A percentile compares a stretch with the other conserved stretches of the same genome.
Evolutionary conservation across 1,140 invertebrate genomes (phyloP).

Genomic region (Macrobrachium rosenbergii): DNA sequence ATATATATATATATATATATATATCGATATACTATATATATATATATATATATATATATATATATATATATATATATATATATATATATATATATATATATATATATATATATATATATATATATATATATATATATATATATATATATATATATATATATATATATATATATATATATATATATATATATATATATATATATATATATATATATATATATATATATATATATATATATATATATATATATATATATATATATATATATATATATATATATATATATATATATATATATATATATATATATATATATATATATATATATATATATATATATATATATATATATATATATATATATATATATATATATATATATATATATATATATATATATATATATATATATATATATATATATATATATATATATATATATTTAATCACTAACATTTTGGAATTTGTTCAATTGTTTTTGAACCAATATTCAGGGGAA

Average conservation of each 20-base stretch:
- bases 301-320: constrained; percentile 7
- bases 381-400: background rate
- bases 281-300: background rate
- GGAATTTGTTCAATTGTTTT: no score
- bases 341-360: constrained; percentile 5
- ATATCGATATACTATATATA: no score
- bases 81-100: constrained; percentile 26
- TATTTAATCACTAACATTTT: no score
- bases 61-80: constrained; percentile 13
- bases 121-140: constrained; percentile 21
- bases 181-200: background rate
- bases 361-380: constrained; percentile 8
- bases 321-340: constrained; percentile 5
- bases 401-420: no score
- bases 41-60: constrained; percentile 1
- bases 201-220: constrained; percentile 17
- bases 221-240: constrained; percentile 18
- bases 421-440: no score
- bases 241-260: constrained; percentile 15
- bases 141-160: constrained; percentile 4
- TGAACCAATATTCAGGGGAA: no score
- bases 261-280: background rate
- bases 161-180: constrained; percentile 4
- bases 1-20: background rate
- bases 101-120: constrained; percentile 18